Percentiles rank a stretch among this genome's conserved stretches.
phyloP scores from a whole-genome alignment of 2,888 invertebrate species.

The Caradrina clavipalpis region DNA sequence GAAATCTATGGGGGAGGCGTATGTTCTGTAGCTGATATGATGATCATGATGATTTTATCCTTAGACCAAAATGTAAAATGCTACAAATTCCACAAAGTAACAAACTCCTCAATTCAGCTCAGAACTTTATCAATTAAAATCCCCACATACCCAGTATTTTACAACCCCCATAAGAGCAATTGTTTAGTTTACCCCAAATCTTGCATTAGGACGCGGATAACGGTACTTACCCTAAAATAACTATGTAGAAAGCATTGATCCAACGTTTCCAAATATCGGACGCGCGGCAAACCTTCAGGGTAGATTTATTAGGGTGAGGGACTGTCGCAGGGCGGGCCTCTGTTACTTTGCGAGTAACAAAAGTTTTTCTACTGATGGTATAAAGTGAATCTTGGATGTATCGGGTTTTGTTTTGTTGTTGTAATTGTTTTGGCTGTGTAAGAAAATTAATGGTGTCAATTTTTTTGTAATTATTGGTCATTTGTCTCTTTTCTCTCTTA shows the following conservation, averaged over 20 bases:
- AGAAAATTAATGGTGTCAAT: background rate
- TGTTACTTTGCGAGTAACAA: conserved; percentile 55
- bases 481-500: background rate
- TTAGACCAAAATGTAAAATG: background rate
- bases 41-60: too few relatives aligned
- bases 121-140: conserved; percentile 39
- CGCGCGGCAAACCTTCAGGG: conserved; percentile 72
- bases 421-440: conserved; percentile 18
- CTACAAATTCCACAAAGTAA: background rate
- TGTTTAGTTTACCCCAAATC: conserved; percentile 64
- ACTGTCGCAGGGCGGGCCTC: conserved; percentile 58
- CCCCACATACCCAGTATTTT: conserved; percentile 22
- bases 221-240: conserved; percentile 69
- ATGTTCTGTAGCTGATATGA: too few relatives aligned
- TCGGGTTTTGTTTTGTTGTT: conserved; percentile 35
- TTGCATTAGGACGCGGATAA: conserved; percentile 58
- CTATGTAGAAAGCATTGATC: conserved; percentile 72
- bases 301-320: conserved; percentile 79
- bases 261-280: conserved; percentile 74
- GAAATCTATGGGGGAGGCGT: too few relatives aligned
- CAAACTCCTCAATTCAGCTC: conserved; percentile 1
- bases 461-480: background rate
- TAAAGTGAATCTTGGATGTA: conserved; percentile 50
- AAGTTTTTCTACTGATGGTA: conserved; percentile 60
- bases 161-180: conserved; percentile 41